Conservation (phyloP, 2,113 vertebrate genomes). For the Larimichthys crocea region DNA sequence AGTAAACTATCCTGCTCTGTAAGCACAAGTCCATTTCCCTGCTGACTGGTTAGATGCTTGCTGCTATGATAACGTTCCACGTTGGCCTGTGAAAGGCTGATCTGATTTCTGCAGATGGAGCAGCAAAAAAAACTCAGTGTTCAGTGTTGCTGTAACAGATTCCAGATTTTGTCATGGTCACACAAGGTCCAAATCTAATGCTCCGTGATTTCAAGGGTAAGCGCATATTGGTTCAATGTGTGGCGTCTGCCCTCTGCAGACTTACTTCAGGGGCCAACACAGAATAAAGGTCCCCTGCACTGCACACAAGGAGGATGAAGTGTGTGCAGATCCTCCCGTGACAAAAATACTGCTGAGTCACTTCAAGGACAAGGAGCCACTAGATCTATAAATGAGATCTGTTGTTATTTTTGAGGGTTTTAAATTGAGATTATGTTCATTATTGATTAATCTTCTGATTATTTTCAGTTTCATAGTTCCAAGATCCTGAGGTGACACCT, state of each 20-base stretch:
- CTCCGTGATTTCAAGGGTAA: conserved; percentile 46
- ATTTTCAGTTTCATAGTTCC: not conserved
- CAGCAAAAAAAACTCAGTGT: conserved; percentile 5
- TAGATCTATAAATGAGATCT: not conserved
- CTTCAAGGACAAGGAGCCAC: not conserved
- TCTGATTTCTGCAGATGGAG: conserved; percentile 63
- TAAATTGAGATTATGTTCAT: not conserved
- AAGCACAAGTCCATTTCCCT: conserved; percentile 13
- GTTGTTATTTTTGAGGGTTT: not conserved
- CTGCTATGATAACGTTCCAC: conserved; percentile 26
- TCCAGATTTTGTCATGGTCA: conserved; percentile 69
- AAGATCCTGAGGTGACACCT: not conserved
- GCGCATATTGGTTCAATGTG: conserved; percentile 66
- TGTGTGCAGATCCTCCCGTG: not conserved
- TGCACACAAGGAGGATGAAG: not conserved
- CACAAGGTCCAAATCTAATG: conserved; percentile 60
- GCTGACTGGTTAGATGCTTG: conserved; percentile 7
- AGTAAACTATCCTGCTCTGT: not conserved
- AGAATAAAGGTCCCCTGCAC: not conserved
- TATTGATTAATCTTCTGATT: not conserved
- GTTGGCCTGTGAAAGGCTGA: conserved; percentile 40
- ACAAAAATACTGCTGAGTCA: conserved; percentile 22
- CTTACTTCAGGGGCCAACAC: conserved; percentile 26
- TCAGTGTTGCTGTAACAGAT: conserved; percentile 38
- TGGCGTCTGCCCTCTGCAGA: conserved; percentile 41